phyloP scores from a whole-genome alignment of 2,888 invertebrate genomes.

The Drosophila macrospina region DNA sequence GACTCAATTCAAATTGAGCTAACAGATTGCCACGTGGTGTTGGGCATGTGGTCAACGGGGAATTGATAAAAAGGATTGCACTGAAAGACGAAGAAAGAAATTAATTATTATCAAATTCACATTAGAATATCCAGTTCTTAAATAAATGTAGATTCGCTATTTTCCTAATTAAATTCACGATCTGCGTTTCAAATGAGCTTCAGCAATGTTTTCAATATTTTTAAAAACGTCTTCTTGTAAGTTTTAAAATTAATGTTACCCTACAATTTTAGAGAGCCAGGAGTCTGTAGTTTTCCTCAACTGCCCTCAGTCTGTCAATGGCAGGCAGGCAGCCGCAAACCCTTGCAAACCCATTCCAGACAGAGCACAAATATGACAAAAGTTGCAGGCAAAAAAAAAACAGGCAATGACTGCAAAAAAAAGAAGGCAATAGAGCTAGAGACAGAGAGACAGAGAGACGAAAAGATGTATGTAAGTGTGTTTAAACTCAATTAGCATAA shows the following conservation, averaged over 20 bases:
- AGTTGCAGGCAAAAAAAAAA: slow-evolving; percentile 41
- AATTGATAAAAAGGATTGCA: background rate
- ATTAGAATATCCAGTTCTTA: too few relatives aligned
- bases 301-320: slow-evolving; percentile 42
- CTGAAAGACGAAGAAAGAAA: background rate
- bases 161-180: too few relatives aligned
- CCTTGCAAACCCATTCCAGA: slow-evolving; percentile 24
- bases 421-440: slow-evolving; percentile 17
- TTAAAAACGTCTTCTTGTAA: background rate
- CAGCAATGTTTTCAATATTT: background rate
- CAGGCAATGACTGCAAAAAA: slow-evolving; percentile 38
- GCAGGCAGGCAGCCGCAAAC: slow-evolving; percentile 24
- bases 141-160: too few relatives aligned
- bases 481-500: slow-evolving; percentile 81
- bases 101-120: too few relatives aligned
- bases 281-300: slow-evolving; percentile 6
- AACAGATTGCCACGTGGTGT: slow-evolving; percentile 11
- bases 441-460: slow-evolving; percentile 12
- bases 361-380: slow-evolving; percentile 57
- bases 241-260: background rate
- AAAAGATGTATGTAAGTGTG: slow-evolving; percentile 61
- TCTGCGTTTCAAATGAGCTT: too few relatives aligned
- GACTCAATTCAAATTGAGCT: slow-evolving; percentile 10
- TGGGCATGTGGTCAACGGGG: slow-evolving; percentile 1
- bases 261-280: background rate